Evolutionary conservation across 53 echinoderm and acorn worm species (phyloP).

Genomic region (Henricia sp.): DNA sequence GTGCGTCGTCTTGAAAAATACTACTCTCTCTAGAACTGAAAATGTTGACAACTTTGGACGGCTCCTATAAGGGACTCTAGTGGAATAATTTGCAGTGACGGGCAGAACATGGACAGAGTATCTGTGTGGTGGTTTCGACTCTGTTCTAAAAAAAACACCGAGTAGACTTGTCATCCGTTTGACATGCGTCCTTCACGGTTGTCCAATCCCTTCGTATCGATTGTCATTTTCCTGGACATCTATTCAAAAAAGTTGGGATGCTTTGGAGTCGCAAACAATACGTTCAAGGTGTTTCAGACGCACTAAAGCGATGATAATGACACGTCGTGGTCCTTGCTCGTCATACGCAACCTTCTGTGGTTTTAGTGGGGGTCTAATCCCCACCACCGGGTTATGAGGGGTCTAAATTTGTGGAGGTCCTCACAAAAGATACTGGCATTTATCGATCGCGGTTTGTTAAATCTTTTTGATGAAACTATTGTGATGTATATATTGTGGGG

Average conservation of each 20-base stretch:
- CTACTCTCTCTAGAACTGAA: no score
- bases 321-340: not conserved
- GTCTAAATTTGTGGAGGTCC: not conserved
- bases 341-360: not conserved
- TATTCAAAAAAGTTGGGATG: not conserved
- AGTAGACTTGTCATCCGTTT: no score
- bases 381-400: not conserved
- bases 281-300: not conserved
- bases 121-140: no score
- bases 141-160: no score
- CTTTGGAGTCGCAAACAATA: not conserved
- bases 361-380: not conserved
- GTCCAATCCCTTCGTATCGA: slow-evolving; percentile 1
- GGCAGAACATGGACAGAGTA: no score
- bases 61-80: no score
- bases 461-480: no score
- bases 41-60: no score
- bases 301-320: slow-evolving; percentile 23
- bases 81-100: no score
- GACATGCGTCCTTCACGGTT: slow-evolving; percentile 1
- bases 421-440: not conserved
- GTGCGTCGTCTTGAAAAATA: no score
- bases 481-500: not conserved
- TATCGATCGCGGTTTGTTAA: slow-evolving; percentile 6
- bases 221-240: not conserved